Evolutionary conservation across 2,797 vertebrate species (phyloP).

Genomic region (Cyclopterus lumpus): DNA sequence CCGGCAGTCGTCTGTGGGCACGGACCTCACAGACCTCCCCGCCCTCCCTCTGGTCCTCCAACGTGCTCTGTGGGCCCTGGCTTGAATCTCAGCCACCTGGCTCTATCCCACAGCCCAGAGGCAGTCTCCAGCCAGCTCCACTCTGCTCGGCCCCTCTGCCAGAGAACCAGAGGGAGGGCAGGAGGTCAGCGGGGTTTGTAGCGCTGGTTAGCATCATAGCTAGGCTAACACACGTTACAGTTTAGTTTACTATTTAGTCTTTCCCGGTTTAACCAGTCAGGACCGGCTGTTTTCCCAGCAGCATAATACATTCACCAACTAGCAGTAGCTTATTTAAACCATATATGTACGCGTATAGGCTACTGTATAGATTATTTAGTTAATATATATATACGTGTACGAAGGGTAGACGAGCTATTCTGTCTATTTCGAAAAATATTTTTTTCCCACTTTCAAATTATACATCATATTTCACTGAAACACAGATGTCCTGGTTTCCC

Average conservation of each 20-base stretch:
- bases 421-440: neutral
- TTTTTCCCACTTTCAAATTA: neutral
- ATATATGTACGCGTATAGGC: neutral
- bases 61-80: neutral
- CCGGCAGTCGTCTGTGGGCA: neutral
- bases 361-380: neutral
- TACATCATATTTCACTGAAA: neutral
- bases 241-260: neutral
- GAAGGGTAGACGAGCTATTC: neutral
- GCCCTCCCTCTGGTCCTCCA: neutral
- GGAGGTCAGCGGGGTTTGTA: neutral
- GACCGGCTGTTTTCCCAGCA: neutral
- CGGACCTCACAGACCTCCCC: neutral
- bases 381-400: neutral
- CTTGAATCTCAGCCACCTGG: conserved; percentile 1
- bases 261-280: neutral
- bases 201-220: neutral
- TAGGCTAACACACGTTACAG: neutral
- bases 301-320: neutral
- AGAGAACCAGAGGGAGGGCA: neutral
- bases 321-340: neutral
- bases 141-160: neutral
- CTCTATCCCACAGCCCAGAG: neutral
- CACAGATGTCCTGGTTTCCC: neutral
- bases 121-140: neutral